Evolutionary conservation across 2,888 invertebrate genomes (phyloP).

Genomic region (Megaustenia siamemsis): DNA sequence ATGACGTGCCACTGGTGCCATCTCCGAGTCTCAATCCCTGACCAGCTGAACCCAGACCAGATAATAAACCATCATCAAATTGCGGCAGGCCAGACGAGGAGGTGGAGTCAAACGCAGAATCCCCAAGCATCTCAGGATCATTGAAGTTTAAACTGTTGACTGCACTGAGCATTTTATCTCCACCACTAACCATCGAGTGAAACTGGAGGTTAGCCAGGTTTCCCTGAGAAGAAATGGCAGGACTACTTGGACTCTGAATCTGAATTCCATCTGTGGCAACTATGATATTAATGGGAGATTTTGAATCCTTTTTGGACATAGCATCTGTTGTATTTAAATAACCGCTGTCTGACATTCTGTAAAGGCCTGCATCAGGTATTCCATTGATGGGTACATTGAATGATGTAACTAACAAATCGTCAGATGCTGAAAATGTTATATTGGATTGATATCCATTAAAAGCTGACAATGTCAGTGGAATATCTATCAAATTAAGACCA

Average conservation of each 20-base stretch:
- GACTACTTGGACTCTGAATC: constrained; percentile 75
- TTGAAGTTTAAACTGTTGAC: constrained; percentile 74
- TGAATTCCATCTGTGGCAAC: constrained; percentile 60
- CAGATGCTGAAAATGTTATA: constrained; percentile 42
- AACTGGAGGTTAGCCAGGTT: constrained; percentile 63
- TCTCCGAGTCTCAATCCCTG: constrained; percentile 66
- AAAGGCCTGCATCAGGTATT: constrained; percentile 37
- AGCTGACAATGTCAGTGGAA: constrained; percentile 45
- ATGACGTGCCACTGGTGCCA: constrained; percentile 67
- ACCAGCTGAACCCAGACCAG: constrained; percentile 70
- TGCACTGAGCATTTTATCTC: constrained; percentile 80
- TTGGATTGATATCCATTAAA: constrained; percentile 50
- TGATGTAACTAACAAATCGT: constrained; percentile 46
- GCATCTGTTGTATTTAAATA: constrained; percentile 32
- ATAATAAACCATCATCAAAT: constrained; percentile 76
- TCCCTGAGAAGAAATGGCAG: constrained; percentile 68
- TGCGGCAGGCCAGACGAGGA: constrained; percentile 69
- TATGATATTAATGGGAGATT: constrained; percentile 60
- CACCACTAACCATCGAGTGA: constrained; percentile 70
- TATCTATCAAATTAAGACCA: constrained; percentile 48
- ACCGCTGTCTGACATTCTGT: constrained; percentile 48
- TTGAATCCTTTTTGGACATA: constrained; percentile 49
- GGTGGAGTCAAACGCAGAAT: constrained; percentile 76
- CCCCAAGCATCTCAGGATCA: constrained; percentile 78
- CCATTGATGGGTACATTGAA: constrained; percentile 43